Conservation (phyloP, 2,797 vertebrate genomes). For the Anguilla megastoma region DNA sequence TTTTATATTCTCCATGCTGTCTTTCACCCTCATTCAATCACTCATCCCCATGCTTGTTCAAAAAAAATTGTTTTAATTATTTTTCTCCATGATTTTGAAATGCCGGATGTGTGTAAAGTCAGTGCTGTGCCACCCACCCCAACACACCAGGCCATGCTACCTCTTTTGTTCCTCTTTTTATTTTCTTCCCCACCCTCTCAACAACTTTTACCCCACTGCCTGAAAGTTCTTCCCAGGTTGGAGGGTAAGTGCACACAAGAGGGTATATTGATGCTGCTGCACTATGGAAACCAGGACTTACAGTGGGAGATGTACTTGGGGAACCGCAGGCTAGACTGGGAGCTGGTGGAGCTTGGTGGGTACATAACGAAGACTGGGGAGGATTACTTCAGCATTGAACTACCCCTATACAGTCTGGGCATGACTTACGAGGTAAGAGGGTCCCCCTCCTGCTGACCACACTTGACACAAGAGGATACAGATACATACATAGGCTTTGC, state of each 20-base stretch:
- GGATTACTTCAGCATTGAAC: slow-evolving; percentile 65
- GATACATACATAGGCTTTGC: neutral
- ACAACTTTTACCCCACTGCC: neutral
- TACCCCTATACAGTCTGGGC: slow-evolving; percentile 62
- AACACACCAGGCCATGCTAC: neutral
- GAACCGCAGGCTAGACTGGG: slow-evolving; percentile 58
- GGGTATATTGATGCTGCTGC: slow-evolving; percentile 59
- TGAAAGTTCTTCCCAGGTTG: slow-evolving; percentile 45
- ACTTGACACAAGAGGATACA: neutral
- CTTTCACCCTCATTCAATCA: neutral
- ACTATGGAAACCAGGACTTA: slow-evolving; percentile 55
- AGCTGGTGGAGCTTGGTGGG: slow-evolving; percentile 54
- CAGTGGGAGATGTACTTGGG: slow-evolving; percentile 71
- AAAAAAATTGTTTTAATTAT: neutral
- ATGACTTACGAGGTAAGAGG: slow-evolving; percentile 63
- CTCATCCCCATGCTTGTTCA: neutral
- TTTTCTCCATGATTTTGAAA: neutral
- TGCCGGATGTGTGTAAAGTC: neutral
- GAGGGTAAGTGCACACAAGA: slow-evolving; percentile 56
- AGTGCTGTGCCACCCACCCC: neutral
- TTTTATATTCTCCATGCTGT: neutral
- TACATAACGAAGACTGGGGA: slow-evolving; percentile 60
- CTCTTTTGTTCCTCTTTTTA: neutral
- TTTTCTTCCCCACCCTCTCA: neutral
- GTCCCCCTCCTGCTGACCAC: neutral